These are phyloP conservation scores for Mormoops blainvillei DNA, from an alignment of 2,113 vertebrate genomes.

Conservation along the genomic window DNA sequence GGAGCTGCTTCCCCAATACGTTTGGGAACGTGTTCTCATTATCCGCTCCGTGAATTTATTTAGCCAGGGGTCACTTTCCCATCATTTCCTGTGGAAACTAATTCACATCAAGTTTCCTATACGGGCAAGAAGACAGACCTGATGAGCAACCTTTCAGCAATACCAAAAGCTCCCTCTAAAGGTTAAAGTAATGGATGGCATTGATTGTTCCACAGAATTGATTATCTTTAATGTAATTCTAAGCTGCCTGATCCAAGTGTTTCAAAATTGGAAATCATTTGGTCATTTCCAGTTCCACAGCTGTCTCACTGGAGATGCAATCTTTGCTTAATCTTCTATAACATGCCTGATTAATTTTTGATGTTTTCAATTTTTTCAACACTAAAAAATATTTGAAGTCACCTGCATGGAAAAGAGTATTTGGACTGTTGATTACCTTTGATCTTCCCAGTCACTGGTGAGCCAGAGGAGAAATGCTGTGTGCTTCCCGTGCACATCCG, in stretches of 20 bases:
- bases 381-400: background rate
- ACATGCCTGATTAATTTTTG: background rate
- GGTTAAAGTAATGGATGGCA: background rate
- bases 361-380: background rate
- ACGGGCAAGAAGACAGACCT: background rate
- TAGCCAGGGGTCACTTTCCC: background rate
- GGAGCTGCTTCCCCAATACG: background rate
- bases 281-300: background rate
- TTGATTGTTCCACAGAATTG: background rate
- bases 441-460: background rate
- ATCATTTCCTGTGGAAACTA: background rate
- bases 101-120: background rate
- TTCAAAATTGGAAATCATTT: background rate
- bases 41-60: background rate
- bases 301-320: background rate
- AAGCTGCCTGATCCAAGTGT: slow-evolving; percentile 1
- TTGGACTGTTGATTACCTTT: background rate
- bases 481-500: background rate
- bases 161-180: background rate
- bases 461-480: background rate
- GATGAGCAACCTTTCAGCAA: background rate
- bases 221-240: slow-evolving; percentile 32
- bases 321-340: background rate
- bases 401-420: background rate
- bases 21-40: background rate